phyloP scores from a whole-genome alignment of 2,797 vertebrate genomes.

The Ibycter americanus region DNA sequence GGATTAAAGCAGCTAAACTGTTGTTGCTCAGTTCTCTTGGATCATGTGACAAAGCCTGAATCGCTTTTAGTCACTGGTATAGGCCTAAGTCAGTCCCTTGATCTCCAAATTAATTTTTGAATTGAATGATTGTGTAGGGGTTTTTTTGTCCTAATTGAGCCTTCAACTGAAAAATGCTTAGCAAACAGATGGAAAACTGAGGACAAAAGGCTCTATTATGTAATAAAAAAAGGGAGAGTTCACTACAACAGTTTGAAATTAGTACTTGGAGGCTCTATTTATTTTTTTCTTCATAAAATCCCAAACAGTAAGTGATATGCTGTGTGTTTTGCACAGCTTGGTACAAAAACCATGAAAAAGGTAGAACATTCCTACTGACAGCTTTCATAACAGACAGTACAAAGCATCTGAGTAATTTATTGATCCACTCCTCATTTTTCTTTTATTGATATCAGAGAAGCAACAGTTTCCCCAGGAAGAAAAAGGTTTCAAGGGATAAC shows the following conservation, averaged over 20 bases:
- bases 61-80: slow-evolving; percentile 79
- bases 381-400: neutral
- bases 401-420: neutral
- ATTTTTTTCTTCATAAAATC: slow-evolving; percentile 60
- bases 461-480: neutral
- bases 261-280: slow-evolving; percentile 50
- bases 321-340: slow-evolving; percentile 55
- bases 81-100: slow-evolving; percentile 78
- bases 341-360: slow-evolving; percentile 26
- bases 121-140: slow-evolving; percentile 76
- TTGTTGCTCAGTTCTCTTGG: slow-evolving; percentile 77
- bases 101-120: slow-evolving; percentile 84
- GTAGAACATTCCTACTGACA: neutral
- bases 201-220: slow-evolving; percentile 77
- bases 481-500: neutral
- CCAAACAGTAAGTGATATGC: slow-evolving; percentile 33
- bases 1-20: slow-evolving; percentile 88
- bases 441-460: neutral
- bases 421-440: neutral
- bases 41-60: slow-evolving; percentile 89
- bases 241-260: slow-evolving; percentile 72
- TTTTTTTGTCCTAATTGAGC: slow-evolving; percentile 76
- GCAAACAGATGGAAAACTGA: slow-evolving; percentile 75
- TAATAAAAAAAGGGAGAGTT: slow-evolving; percentile 62
- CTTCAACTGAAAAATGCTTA: slow-evolving; percentile 80